Conservation (phyloP, 2,888 invertebrate species). For the Horisme vitalbata region DNA sequence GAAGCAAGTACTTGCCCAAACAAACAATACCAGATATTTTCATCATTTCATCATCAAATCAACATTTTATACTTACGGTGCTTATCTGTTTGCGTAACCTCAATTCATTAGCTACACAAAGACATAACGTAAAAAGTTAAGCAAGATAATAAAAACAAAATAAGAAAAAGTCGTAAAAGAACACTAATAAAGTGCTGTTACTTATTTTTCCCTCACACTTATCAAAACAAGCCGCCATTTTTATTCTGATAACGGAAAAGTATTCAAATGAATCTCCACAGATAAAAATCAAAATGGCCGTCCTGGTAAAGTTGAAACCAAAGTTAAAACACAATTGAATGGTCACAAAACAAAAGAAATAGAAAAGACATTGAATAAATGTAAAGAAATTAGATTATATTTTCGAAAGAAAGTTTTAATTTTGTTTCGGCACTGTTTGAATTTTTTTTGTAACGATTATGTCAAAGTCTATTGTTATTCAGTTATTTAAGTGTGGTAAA, state of each 20-base stretch:
- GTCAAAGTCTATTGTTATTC: neutral
- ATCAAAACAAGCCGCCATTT: conserved; percentile 43
- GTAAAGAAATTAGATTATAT: conserved; percentile 68
- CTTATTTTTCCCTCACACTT: conserved; percentile 36
- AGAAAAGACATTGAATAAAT: conserved; percentile 74
- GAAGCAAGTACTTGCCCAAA: too few species aligned
- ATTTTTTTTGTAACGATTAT: conserved; percentile 3
- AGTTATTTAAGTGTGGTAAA: neutral
- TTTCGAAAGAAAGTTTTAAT: conserved; percentile 49
- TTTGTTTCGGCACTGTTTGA: conserved; percentile 26
- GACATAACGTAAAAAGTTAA: conserved; percentile 20
- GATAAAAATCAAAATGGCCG: conserved; percentile 65
- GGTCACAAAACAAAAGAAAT: conserved; percentile 56
- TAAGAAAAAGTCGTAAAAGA: conserved; percentile 21
- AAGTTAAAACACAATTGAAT: conserved; percentile 40
- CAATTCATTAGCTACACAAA: conserved; percentile 14
- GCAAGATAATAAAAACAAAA: conserved; percentile 19
- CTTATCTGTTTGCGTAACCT: too few species aligned
- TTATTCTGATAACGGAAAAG: conserved; percentile 58
- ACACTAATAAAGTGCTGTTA: conserved; percentile 27
- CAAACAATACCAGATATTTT: too few species aligned
- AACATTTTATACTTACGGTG: too few species aligned
- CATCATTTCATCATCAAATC: too few species aligned
- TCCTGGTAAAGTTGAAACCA: conserved; percentile 25
- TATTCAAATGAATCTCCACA: conserved; percentile 68